A percentile compares a stretch with the other conserved stretches of the same genome.
Conservation (phyloP, 2,797 vertebrate genomes). For the Sebastes hubbsi region DNA sequence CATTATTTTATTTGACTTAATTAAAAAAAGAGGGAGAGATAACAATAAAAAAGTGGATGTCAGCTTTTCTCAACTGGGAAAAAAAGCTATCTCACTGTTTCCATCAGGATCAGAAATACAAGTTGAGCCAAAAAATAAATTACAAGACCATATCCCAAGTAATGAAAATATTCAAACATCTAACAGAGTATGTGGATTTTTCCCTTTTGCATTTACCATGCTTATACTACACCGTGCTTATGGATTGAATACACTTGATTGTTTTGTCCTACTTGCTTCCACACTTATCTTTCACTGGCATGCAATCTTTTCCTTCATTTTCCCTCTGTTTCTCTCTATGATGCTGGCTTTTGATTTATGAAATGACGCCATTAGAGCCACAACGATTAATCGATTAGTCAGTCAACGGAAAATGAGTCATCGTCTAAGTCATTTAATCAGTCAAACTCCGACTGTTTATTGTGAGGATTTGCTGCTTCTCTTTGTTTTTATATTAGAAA, state of each 20-base stretch:
- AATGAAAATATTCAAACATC: neutral
- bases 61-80: neutral
- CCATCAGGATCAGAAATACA: neutral
- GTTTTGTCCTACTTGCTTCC: neutral
- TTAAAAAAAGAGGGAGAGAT: neutral
- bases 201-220: neutral
- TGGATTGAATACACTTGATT: neutral
- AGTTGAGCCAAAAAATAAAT: neutral
- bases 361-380: neutral
- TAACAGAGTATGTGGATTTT: conserved; percentile 20
- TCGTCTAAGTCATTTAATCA: neutral
- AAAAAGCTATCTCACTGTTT: neutral
- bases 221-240: neutral
- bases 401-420: neutral
- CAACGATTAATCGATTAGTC: neutral
- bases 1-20: neutral
- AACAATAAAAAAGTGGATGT: neutral
- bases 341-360: conserved; percentile 20
- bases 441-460: accelerated
- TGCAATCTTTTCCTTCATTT: neutral
- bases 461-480: neutral
- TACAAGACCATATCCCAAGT: neutral
- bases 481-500: neutral
- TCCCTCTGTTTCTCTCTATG: neutral
- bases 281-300: neutral